Base-by-base conservation (phyloP, 1,140 invertebrate species). In the Diabrotica undecimpunctata region DNA sequence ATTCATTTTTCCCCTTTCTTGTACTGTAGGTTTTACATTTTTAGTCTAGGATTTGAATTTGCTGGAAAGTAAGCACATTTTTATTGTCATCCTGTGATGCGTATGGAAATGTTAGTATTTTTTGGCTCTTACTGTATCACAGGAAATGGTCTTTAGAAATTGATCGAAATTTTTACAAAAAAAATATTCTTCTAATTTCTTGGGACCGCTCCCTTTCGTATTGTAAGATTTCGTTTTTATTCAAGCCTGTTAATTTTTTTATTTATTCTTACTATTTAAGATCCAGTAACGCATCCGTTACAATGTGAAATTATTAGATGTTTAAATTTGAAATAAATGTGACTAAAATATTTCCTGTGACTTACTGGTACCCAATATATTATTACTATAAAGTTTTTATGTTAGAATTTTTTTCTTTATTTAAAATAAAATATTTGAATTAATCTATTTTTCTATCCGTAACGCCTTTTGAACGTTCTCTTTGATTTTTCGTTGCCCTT, bases 281-380 rank as follows among this genome's bases (percentile, higher is more conserved):
- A 60, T 51, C n/a, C 55, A 25, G 63, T 67, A 70, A 70, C 66
- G 63, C 66, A 65, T 65, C 67, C 59, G 72, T 73, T 73, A 72
- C 70, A 66, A 67, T 71, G 66, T 69, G 70, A 71, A 71, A 72
- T 70, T 72, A 74, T 73, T 75, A 74, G 72, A 73, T 75, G 72
- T 75, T 73, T 75, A 74, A 75, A 75, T 70, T 74, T 74, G 46
- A 75, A 75, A 72, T 75, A 74, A 75, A 75, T 75, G 72, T 75
- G 72, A 74, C 71, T 74, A 72, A 70, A 72, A 70, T 62, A 62
- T 62, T 62, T 51, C 52, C 60, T 62, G 60, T 53, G 13, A 62
- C 14, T 62, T 50, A 50, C 50, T 62, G 50, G 60, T 53, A 62
- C 60, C 51, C 60, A 60, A 38, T 50, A 36, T 62, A 54, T 62